These are phyloP conservation scores for Syngnathus rostellatus DNA, from an alignment of 2,797 vertebrate genomes.

Conservation along the genomic window DNA sequence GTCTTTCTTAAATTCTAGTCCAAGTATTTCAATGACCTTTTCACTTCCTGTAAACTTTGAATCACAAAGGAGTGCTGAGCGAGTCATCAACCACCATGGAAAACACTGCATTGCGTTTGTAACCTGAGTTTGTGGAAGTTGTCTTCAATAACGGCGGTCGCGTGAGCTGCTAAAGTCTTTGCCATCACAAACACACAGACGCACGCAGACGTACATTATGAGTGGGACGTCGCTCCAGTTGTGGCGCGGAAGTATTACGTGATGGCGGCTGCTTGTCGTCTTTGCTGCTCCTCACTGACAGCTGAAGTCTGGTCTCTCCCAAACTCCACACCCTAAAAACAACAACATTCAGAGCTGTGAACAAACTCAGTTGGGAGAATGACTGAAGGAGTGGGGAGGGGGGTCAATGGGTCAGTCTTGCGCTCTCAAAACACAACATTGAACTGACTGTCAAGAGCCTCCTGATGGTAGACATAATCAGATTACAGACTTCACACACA, in stretches of 20 bases:
- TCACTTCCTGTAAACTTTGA: conserved; percentile 46
- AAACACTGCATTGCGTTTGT: conserved; percentile 12
- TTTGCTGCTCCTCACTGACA: conserved; percentile 48
- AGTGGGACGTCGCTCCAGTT: conserved; percentile 39
- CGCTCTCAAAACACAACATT: neutral
- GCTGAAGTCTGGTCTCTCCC: conserved; percentile 58
- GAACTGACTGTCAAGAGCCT: conserved; percentile 4
- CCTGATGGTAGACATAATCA: conserved; percentile 58
- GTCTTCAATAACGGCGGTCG: neutral
- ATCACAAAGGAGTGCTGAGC: conserved; percentile 27
- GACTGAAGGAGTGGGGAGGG: too few species aligned
- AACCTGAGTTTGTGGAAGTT: neutral
- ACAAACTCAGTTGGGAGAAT: neutral
- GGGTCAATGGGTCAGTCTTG: neutral
- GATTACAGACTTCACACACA: conserved; percentile 48
- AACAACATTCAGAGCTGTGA: neutral
- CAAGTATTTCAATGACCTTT: neutral
- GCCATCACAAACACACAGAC: conserved; percentile 4
- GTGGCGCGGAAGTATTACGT: conserved; percentile 31
- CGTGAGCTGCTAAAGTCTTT: neutral
- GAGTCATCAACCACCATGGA: conserved; percentile 34
- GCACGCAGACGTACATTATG: neutral
- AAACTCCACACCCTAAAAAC: conserved; percentile 65
- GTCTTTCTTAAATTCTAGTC: conserved; percentile 10
- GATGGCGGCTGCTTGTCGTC: conserved; percentile 39